Evolutionary conservation across 2,888 invertebrate species (phyloP).

Genomic region (Xestobium rufovillosum): DNA sequence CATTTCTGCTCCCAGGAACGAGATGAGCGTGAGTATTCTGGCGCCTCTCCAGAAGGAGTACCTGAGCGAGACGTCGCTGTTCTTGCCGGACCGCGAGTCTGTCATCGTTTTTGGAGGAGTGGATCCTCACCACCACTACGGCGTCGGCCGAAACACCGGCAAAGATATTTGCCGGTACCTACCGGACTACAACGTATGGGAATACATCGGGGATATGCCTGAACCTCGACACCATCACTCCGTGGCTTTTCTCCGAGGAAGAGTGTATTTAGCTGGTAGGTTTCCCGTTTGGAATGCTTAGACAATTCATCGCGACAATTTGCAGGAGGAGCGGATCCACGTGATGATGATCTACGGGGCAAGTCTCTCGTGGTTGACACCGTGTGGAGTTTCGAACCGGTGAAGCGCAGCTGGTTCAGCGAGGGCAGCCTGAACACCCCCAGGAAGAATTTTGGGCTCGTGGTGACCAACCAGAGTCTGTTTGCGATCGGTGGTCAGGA

Average conservation of each 20-base stretch:
- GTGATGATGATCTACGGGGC: conserved; percentile 50
- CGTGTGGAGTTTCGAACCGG: conserved; percentile 64
- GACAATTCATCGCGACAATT: no score
- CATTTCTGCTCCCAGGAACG: conserved; percentile 25
- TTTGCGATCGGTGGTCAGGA: conserved; percentile 67
- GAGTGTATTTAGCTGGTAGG: conserved; percentile 59
- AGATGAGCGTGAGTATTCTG: conserved; percentile 21
- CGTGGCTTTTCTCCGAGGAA: conserved; percentile 54
- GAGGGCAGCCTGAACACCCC: conserved; percentile 54
- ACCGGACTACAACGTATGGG: conserved; percentile 56
- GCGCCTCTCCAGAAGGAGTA: conserved; percentile 23
- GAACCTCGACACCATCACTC: conserved; percentile 65
- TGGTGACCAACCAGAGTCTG: conserved; percentile 57
- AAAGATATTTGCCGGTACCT: conserved; percentile 55
- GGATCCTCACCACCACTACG: conserved; percentile 55
- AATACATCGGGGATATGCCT: conserved; percentile 58
- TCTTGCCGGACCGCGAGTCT: conserved; percentile 52
- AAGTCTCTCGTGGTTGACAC: conserved; percentile 53
- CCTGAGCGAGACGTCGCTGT: conserved; percentile 41
- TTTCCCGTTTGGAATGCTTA: conserved; percentile 4
- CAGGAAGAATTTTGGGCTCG: conserved; percentile 62
- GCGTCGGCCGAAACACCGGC: conserved; percentile 51
- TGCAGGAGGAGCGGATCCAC: conserved; percentile 58
- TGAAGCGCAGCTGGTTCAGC: conserved; percentile 55
- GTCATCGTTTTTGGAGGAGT: conserved; percentile 63